A percentile compares a stretch with the other conserved stretches of the same genome.
These are phyloP conservation scores for Dryocosmus kuriphilus DNA, from an alignment of 2,888 invertebrate genomes.

Conservation along the genomic window DNA sequence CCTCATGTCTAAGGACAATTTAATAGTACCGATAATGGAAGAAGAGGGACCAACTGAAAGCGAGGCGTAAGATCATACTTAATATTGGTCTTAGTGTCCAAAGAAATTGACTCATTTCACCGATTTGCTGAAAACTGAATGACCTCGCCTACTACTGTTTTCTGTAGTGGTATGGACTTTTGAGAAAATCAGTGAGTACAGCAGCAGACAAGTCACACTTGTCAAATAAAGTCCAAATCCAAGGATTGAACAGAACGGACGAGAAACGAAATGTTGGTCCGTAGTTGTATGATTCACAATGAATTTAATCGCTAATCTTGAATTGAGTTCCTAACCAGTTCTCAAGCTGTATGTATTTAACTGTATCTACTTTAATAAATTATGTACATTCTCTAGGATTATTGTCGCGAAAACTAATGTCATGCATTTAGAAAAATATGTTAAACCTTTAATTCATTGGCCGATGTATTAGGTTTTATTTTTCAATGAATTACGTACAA, in stretches of 20 bases:
- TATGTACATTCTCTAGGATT: slow-evolving; percentile 36
- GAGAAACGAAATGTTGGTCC: background rate
- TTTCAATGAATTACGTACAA: slow-evolving; percentile 12
- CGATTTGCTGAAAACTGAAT: slow-evolving; percentile 22
- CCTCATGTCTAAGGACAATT: slow-evolving; percentile 98
- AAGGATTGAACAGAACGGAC: background rate
- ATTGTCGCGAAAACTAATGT: slow-evolving; percentile 31
- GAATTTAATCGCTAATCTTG: slow-evolving; percentile 19
- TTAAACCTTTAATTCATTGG: background rate
- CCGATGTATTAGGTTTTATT: slow-evolving; percentile 12
- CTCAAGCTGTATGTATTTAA: slow-evolving; percentile 30
- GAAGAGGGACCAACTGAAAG: slow-evolving; percentile 80
- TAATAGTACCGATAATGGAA: slow-evolving; percentile 97
- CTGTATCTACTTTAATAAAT: slow-evolving; percentile 35
- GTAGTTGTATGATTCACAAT: slow-evolving; percentile 32
- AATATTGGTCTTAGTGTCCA: slow-evolving; percentile 35
- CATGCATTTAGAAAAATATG: slow-evolving; percentile 16
- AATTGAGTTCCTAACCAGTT: slow-evolving; percentile 18
- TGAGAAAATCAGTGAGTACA: slow-evolving; percentile 24
- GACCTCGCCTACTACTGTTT: slow-evolving; percentile 18
- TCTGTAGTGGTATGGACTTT: slow-evolving; percentile 7
- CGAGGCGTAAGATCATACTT: slow-evolving; percentile 64
- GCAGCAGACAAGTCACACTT: slow-evolving; percentile 21
- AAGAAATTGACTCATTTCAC: slow-evolving; percentile 25
- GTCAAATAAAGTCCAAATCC: background rate